These are phyloP conservation scores for Neosilurus hyrtlii DNA, from an alignment of 2,797 vertebrate species.

Conservation along the genomic window DNA sequence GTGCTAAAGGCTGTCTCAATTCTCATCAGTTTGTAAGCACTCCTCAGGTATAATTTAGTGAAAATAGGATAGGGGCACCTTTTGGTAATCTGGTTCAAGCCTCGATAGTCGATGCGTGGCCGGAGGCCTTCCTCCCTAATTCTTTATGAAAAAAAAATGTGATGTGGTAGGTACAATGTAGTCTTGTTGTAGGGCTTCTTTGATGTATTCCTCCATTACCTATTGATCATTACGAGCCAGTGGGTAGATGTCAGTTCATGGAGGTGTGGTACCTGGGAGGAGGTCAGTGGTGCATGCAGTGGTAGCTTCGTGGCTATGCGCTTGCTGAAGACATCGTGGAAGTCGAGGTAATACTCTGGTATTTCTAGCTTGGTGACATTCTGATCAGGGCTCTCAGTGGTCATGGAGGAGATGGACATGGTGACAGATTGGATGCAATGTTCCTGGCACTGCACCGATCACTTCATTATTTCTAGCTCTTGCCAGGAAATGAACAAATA, in stretches of 20 bases:
- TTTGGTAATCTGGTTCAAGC: not conserved
- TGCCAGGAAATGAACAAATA: too few species aligned
- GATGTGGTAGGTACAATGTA: too few species aligned
- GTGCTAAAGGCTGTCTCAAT: not conserved
- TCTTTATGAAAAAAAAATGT: not conserved
- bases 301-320: not conserved
- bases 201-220: not conserved
- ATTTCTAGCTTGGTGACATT: too few species aligned
- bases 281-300: not conserved
- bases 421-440: too few species aligned
- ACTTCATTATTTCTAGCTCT: too few species aligned
- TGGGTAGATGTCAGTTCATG: fast-evolving
- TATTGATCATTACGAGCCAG: not conserved
- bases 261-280: not conserved
- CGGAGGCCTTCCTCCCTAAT: too few species aligned
- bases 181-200: not conserved
- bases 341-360: too few species aligned
- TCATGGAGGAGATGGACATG: too few species aligned
- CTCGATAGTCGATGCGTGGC: too few species aligned
- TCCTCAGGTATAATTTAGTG: not conserved
- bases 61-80: not conserved
- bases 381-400: too few species aligned
- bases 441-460: too few species aligned
- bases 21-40: not conserved
- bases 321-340: not conserved